Conservation (phyloP, 2,888 invertebrate genomes). For the Rhamnusium bicolor region DNA sequence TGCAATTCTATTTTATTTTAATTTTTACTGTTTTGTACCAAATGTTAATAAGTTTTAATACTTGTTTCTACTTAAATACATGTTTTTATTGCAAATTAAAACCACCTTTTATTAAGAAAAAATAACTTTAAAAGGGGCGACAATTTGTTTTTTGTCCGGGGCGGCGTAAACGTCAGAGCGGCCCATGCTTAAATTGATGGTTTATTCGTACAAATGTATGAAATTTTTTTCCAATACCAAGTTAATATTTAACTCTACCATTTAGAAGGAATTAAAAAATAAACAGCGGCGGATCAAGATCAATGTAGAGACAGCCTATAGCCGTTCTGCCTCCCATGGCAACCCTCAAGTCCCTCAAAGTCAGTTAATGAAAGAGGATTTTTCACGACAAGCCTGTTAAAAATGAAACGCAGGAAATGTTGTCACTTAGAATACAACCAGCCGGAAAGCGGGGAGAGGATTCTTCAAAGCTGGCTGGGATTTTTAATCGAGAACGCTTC, state of each 20-base stretch:
- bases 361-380: constrained; percentile 72
- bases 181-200: background rate
- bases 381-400: constrained; percentile 69
- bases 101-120: too few relatives aligned
- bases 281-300: constrained; percentile 54
- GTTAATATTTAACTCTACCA: constrained; percentile 32
- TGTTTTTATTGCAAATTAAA: too few relatives aligned
- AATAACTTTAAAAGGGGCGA: too few relatives aligned
- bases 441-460: constrained; percentile 45
- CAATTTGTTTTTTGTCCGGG: too few relatives aligned
- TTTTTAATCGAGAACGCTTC: constrained; percentile 48
- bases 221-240: background rate
- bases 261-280: constrained; percentile 56
- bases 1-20: too few relatives aligned
- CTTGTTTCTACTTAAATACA: too few relatives aligned
- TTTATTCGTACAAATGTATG: background rate
- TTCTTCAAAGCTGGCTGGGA: constrained; percentile 40
- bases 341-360: constrained; percentile 66
- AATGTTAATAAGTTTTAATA: too few relatives aligned
- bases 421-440: constrained; percentile 63
- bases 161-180: too few relatives aligned
- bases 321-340: constrained; percentile 56
- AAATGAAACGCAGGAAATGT: constrained; percentile 65
- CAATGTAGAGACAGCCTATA: constrained; percentile 50
- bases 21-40: too few relatives aligned